Percentiles rank a stretch among this genome's conserved stretches.
Conservation (phyloP, 2,113 vertebrate genomes). For the Stomatorhinus ivindoensis region DNA sequence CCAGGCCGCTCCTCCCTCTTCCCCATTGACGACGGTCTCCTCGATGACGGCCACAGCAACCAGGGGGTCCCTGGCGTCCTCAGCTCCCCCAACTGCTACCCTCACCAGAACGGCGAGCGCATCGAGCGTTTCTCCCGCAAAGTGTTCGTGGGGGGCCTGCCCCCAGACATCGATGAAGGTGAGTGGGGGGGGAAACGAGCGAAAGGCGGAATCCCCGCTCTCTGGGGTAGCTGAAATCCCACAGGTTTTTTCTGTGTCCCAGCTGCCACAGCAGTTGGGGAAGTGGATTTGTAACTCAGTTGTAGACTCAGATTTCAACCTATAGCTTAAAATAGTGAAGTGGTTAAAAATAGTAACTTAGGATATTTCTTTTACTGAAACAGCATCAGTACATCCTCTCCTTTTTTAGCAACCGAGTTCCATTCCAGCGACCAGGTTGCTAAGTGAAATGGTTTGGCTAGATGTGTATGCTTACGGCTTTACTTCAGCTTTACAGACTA, state of each 20-base stretch:
- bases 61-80: slow-evolving; percentile 77
- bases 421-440: background rate
- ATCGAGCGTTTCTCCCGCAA: slow-evolving; percentile 96
- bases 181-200: slow-evolving; percentile 24
- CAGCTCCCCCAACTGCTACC: slow-evolving; percentile 81
- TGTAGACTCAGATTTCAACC: background rate
- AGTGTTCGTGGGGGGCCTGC: slow-evolving; percentile 93
- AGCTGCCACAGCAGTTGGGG: background rate
- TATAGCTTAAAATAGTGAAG: background rate
- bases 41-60: slow-evolving; percentile 85
- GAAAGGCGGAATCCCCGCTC: background rate
- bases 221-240: background rate
- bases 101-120: slow-evolving; percentile 88
- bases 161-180: slow-evolving; percentile 98
- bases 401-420: background rate
- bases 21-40: slow-evolving; percentile 88
- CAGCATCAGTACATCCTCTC: background rate
- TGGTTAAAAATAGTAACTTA: background rate
- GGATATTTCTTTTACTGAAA: background rate
- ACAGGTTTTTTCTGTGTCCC: background rate
- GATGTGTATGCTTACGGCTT: background rate
- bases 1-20: slow-evolving; percentile 92
- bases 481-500: background rate
- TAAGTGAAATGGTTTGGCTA: background rate
- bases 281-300: background rate